phyloP scores from a whole-genome alignment of 2,113 vertebrate genomes.

The Marmota flaviventris region DNA sequence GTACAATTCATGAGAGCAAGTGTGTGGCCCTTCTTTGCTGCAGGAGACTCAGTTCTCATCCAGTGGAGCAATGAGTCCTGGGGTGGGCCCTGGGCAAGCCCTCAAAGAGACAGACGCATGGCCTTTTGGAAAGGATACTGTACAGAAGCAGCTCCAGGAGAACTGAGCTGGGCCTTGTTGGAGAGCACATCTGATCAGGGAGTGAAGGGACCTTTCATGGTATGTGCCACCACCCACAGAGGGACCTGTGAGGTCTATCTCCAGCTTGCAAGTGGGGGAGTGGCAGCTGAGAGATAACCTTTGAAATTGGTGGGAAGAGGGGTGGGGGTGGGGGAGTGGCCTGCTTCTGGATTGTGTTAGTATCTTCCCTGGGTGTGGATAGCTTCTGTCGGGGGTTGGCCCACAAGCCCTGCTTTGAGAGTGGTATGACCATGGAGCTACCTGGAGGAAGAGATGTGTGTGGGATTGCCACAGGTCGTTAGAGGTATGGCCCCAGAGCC shows the following conservation, averaged over 20 bases:
- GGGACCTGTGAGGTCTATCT: neutral
- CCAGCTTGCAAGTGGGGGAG: neutral
- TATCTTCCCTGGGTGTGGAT: neutral
- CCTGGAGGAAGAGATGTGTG: neutral
- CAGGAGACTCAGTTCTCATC: neutral
- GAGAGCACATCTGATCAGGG: neutral
- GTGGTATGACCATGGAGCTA: neutral
- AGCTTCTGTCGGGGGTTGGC: neutral
- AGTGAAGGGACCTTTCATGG: neutral
- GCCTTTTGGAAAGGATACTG: neutral
- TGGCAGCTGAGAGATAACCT: neutral
- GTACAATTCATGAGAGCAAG: neutral
- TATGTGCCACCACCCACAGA: neutral
- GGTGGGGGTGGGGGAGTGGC: too few relatives aligned
- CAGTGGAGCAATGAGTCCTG: neutral
- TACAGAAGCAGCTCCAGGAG: neutral
- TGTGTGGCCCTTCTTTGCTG: neutral
- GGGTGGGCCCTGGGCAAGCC: neutral
- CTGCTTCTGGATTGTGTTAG: neutral
- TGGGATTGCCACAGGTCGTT: too few relatives aligned
- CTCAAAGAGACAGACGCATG: neutral
- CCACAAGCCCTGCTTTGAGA: neutral
- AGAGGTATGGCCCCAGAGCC: neutral
- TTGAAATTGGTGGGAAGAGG: neutral
- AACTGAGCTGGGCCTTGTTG: neutral